These are phyloP conservation scores for Diachasmimorpha longicaudata DNA, from an alignment of 1,140 invertebrate genomes.

Conservation along the genomic window DNA sequence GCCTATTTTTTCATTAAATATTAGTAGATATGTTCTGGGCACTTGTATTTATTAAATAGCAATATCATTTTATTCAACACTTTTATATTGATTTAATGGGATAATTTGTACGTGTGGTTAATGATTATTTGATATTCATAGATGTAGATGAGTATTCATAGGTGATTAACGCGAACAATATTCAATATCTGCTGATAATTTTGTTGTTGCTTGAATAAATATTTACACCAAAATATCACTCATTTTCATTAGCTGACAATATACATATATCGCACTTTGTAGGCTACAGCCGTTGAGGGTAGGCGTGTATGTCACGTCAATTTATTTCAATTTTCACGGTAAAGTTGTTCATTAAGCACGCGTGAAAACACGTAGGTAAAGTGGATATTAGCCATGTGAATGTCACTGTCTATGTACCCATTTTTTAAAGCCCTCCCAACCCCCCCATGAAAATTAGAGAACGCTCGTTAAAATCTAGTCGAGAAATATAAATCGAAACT, in stretches of 20 bases:
- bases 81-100: neutral
- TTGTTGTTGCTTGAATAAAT: constrained; percentile 11
- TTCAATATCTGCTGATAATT: neutral
- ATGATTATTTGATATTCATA: neutral
- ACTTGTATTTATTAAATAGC: neutral
- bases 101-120: neutral
- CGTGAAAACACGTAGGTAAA: neutral
- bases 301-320: neutral
- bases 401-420: neutral
- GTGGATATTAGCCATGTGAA: neutral
- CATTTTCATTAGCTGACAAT: neutral
- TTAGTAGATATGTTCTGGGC: neutral
- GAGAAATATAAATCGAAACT: neutral
- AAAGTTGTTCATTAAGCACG: neutral
- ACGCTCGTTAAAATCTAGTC: neutral
- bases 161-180: neutral
- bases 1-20: neutral
- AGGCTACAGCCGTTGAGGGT: neutral
- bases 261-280: neutral
- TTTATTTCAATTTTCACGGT: neutral
- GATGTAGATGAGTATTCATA: neutral
- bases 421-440: too few species aligned
- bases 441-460: neutral
- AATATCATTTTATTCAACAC: neutral
- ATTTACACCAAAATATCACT: constrained; percentile 3